Conservation (phyloP, 2,797 vertebrate species). For the Sphenopsis melanotis region DNA sequence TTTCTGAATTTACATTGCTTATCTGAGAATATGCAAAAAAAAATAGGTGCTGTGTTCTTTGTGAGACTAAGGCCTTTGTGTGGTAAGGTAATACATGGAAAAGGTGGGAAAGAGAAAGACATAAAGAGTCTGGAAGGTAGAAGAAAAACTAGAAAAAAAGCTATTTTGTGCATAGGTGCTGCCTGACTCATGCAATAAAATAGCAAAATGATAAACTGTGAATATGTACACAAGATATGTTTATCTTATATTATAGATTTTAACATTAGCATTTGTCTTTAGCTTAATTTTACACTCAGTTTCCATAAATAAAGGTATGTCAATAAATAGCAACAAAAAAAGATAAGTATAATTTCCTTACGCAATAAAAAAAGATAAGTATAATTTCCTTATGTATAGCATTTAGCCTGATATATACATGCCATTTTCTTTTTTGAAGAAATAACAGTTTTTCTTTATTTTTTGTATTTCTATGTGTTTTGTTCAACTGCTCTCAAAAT, state of each 20-base stretch:
- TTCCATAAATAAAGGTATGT: not conserved
- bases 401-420: not conserved
- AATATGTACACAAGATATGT: not conserved
- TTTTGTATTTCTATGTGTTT: not conserved
- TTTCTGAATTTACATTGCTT: not conserved
- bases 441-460: not conserved
- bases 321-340: not conserved
- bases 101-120: not conserved
- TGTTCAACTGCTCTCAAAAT: not conserved
- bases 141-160: not conserved
- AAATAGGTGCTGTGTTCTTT: not conserved
- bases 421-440: not conserved
- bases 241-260: not conserved
- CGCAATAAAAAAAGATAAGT: not conserved
- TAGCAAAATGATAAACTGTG: not conserved
- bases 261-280: not conserved
- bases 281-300: not conserved
- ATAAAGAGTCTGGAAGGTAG: not conserved
- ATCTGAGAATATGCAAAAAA: not conserved
- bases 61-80: not conserved
- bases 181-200: not conserved
- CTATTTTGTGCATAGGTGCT: not conserved
- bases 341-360: not conserved
- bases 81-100: not conserved
- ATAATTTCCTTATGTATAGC: not conserved